Evolutionary conservation across 2,113 vertebrate genomes (phyloP).

Genomic region (Onychostruthus taczanowskii): DNA sequence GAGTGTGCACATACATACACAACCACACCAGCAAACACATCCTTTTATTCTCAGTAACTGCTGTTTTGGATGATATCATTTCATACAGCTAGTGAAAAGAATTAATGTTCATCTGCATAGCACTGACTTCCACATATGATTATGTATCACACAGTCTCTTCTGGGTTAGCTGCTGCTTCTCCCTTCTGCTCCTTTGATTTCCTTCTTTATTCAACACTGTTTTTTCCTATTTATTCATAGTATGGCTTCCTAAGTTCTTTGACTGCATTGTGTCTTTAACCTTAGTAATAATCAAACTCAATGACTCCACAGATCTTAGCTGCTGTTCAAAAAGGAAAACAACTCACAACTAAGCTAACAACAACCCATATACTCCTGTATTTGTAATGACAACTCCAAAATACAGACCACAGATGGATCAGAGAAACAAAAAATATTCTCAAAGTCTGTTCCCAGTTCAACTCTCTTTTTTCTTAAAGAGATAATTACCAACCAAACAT

Average conservation of each 20-base stretch:
- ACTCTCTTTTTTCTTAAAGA: not conserved
- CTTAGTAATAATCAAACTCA: not conserved
- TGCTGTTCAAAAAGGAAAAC: not conserved
- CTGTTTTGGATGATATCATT: not conserved
- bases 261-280: not conserved
- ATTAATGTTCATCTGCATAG: not conserved
- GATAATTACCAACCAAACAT: not conserved
- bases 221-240: not conserved
- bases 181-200: not conserved
- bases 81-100: not conserved
- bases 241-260: not conserved
- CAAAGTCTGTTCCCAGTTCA: not conserved
- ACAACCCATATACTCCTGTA: not conserved
- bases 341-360: not conserved
- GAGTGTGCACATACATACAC: not conserved
- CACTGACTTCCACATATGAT: accelerated
- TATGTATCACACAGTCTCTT: not conserved
- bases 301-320: not conserved
- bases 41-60: not conserved
- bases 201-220: not conserved
- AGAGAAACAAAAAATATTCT: not conserved
- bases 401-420: not conserved
- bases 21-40: not conserved
- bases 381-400: not conserved
- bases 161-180: not conserved